These are phyloP conservation scores for Lagopus muta DNA, from an alignment of 2,113 vertebrate species.

Conservation along the genomic window DNA sequence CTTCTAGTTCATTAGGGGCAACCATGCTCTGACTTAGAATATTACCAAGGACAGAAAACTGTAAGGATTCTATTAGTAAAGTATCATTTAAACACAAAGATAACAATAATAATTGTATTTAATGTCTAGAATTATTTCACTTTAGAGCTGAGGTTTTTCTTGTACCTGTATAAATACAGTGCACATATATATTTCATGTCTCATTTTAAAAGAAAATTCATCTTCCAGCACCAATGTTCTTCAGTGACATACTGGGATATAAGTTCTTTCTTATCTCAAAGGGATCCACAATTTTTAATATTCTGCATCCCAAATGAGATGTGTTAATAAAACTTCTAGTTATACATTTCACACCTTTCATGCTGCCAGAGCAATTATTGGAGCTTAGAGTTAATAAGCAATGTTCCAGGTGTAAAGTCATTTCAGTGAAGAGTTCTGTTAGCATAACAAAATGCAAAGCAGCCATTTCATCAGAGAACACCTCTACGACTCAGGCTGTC, in stretches of 20 bases:
- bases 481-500: not conserved
- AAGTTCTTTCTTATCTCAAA: not conserved
- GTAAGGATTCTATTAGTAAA: not conserved
- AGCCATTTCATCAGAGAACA: not conserved
- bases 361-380: not conserved
- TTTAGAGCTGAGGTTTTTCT: not conserved
- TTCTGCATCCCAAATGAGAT: not conserved
- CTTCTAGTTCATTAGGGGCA: not conserved
- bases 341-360: not conserved
- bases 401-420: constrained; percentile 7
- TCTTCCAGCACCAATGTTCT: not conserved
- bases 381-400: not conserved
- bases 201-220: not conserved
- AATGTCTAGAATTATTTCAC: not conserved
- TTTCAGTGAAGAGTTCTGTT: not conserved
- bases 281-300: not conserved
- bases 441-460: constrained; percentile 4
- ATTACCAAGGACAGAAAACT: not conserved
- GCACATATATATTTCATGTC: accelerated
- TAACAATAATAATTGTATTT: not conserved
- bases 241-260: not conserved
- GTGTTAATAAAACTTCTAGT: not conserved
- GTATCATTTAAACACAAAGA: not conserved
- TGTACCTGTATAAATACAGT: not conserved
- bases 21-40: not conserved